A percentile compares a stretch with the other conserved stretches of the same genome.
These are phyloP conservation scores for human (Homo sapiens) DNA, from an alignment of 2,113 vertebrate genomes.

Conservation along the genomic window DNA sequence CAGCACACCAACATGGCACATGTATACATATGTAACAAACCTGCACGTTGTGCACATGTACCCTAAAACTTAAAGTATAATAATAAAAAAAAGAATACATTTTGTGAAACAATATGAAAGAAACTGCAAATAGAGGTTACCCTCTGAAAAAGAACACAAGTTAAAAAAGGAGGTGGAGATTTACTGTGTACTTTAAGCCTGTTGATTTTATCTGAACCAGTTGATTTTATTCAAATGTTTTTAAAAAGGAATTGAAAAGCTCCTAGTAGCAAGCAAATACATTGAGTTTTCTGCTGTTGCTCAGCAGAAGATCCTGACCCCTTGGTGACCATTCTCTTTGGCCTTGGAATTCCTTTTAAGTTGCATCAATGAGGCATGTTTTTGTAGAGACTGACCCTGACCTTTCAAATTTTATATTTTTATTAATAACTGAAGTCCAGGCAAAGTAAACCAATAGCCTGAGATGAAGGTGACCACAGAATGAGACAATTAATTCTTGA, in stretches of 20 bases:
- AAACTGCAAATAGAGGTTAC: neutral
- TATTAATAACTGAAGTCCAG: neutral
- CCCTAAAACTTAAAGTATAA: no score
- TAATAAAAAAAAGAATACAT: neutral
- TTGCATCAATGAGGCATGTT: neutral
- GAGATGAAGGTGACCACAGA: neutral
- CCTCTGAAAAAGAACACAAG: neutral
- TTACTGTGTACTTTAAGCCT: neutral
- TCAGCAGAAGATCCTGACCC: neutral
- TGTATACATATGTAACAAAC: no score
- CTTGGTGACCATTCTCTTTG: neutral
- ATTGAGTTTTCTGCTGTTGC: neutral
- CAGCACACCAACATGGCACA: no score
- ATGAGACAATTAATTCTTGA: constrained; percentile 14
- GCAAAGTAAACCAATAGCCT: neutral
- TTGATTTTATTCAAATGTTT: neutral
- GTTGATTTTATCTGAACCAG: neutral
- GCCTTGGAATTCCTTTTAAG: neutral
- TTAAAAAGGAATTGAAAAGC: neutral
- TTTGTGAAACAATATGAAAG: neutral
- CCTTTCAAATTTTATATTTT: neutral
- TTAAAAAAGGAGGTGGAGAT: neutral
- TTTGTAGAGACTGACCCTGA: neutral
- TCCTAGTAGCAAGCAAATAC: neutral
- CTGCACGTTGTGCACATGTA: no score